Conservation (phyloP, 2,113 vertebrate genomes). For the Clarias batrachus region DNA sequence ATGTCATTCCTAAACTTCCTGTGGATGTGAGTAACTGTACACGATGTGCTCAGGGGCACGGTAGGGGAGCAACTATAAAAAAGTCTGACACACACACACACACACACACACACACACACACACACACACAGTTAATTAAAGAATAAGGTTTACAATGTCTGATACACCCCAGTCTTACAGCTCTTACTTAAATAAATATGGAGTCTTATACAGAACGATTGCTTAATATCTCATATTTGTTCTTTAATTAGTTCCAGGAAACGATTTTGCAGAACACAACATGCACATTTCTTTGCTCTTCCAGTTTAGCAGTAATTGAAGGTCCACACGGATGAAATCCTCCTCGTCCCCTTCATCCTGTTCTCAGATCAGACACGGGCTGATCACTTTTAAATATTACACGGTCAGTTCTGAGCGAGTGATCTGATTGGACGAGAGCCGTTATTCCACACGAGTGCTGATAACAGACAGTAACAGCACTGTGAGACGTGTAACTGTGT, state of each 20-base stretch:
- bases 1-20: constrained; percentile 59
- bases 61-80: constrained; percentile 44
- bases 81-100: constrained; percentile 26
- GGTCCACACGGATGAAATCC: neutral
- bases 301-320: neutral
- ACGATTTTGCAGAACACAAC: neutral
- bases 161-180: neutral
- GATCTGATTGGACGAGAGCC: no score
- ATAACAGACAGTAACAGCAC: no score
- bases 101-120: constrained; percentile 31
- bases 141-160: neutral
- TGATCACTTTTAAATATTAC: neutral
- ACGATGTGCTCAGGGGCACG: constrained; percentile 39
- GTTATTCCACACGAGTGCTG: no score
- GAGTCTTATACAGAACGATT: neutral
- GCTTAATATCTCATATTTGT: neutral
- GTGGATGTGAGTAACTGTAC: constrained; percentile 57
- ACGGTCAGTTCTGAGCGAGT: no score
- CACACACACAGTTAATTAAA: neutral
- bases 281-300: neutral
- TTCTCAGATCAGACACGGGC: neutral
- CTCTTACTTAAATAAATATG: neutral
- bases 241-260: neutral
- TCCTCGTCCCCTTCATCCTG: neutral
- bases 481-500: no score